Evolutionary conservation across 92 coral and sea anemone species (phyloP).

Genomic region (Epizoanthus illoricatus): DNA sequence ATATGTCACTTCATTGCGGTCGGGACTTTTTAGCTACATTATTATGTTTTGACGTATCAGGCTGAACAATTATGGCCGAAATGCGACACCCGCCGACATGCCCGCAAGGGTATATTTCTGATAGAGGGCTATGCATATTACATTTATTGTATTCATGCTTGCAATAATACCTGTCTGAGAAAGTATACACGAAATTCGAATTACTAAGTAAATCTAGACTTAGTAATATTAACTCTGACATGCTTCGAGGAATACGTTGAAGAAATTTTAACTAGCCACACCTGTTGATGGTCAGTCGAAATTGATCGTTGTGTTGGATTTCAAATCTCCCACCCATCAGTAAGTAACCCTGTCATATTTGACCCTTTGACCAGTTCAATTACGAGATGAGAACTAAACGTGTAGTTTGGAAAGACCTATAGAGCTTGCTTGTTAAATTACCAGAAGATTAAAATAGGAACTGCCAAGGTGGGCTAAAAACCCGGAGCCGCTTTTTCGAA

Average conservation of each 20-base stretch:
- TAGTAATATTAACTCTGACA: not conserved
- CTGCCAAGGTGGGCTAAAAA: constrained; percentile 4
- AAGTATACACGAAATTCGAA: constrained; percentile 5
- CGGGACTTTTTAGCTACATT: not conserved
- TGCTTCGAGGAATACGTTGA: not conserved
- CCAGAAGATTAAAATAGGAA: constrained; percentile 3
- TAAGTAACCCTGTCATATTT: not conserved
- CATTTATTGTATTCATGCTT: not conserved
- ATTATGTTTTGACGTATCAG: constrained; percentile 6
- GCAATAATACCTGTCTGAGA: constrained; percentile 7
- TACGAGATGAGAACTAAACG: not conserved
- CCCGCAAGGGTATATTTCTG: not conserved
- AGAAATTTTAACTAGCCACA: not conserved
- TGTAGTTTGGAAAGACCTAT: not conserved
- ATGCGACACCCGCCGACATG: not conserved
- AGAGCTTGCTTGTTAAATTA: not conserved
- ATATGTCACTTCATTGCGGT: not conserved
- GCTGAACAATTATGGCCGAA: not conserved
- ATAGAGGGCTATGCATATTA: not conserved
- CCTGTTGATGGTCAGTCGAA: not conserved
- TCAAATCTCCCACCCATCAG: constrained; percentile 1
- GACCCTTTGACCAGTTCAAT: constrained; percentile 27
- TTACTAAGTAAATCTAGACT: not conserved
- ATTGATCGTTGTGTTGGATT: not conserved
- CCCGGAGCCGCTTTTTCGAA: not conserved